Base-by-base conservation (phyloP, 2,797 vertebrate genomes). In the Peromyscus aztecus region DNA sequence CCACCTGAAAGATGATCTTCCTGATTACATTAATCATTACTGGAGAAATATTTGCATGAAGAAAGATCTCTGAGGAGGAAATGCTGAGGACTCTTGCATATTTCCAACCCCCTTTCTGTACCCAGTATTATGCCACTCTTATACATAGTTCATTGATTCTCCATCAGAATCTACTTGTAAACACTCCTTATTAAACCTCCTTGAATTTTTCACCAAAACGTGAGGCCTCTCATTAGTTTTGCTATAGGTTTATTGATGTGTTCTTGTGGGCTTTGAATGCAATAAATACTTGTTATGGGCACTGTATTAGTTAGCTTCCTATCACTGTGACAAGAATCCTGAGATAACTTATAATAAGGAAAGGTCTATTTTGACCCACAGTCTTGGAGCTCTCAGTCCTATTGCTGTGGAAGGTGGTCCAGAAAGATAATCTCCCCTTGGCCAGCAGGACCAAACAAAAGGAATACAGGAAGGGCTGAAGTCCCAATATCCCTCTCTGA, bases 161-260 rank as follows among this genome's bases (percentile, higher is more conserved):
- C 49, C 49, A 21, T 43, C 29, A 93, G 9, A 87, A 82, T 76
- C 43, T 85, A 19, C 46, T 90, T 59, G 37, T 16, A 83, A 80
- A 75, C 17, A 77, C 7, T 90, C 16, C 61, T 76, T 29, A 29
- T 1, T 71, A 65, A 82, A 67, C 3, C 49, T 86, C 83, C 78
- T 86, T 61, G 78, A 93, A 34, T 6, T 86, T 93, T 95, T n/a
- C 77, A 34, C 85, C 78, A 71, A 80, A 94, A 78, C 31, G 87
- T 40, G 40, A 34, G 1, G 13, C 61, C 34, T 86, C 29, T 89
- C 4, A 4, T 37, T 40, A 24, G 75, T 37, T 83, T 49, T 80
- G 59, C 40, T 82, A 29, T 73, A 16, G 49, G 52, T 59, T 69
- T 86, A 7, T 49, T 69, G 67, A 91, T 85, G 73, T 43, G n/a